Base-by-base conservation (phyloP, 2,797 vertebrate genomes). In the Enoplosus armatus region DNA sequence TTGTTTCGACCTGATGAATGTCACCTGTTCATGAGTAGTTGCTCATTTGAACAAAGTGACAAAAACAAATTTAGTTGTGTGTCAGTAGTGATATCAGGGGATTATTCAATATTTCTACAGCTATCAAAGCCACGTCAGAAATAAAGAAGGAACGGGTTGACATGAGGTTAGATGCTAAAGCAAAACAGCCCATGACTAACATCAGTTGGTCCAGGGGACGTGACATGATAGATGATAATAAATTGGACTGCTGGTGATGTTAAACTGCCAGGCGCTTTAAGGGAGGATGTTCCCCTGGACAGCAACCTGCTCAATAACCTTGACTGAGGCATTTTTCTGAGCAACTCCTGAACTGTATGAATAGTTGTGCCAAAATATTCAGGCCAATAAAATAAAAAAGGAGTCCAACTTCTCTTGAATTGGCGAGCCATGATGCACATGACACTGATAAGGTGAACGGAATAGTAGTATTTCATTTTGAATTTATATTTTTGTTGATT, bases 111-210 rank as follows among this genome's bases (percentile, higher is more conserved):
- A 35, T 10, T 53, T 6, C 22, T 31, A 45, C 22, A 61, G 37
- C n/a, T 39, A 18, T 59, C 18, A 67, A 37, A 43, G 22, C 33
- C 54, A 53, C 18, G 11, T 6, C 63, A 45, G 11, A 41, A 66
- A 76, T 39, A 53, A 76, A 35, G 65, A n/a, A 61, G 33, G 55
- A 33, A 41, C 18, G 14, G 24, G 6, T 24, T 76, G 31, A 53
- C 31, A 6, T 53, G 3, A 73, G 27, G 14, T 63, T 15, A 37
- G 18, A 51, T 35, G n/a, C 16, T 39, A 26, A 53, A 35, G 45
- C 6, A 18, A 59, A 58, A 39, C 20, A 18, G 11, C 22, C 24
- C 20, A 31, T 53, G 31, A 68, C 11, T 39, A n/a, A 58, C 6
- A 45, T 16, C 14, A 27, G 20, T 15, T 59, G 39, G n/a, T 81